Evolutionary conservation across 2,888 invertebrate genomes (phyloP).

Genomic region (Caenorhabditis sp.): DNA sequence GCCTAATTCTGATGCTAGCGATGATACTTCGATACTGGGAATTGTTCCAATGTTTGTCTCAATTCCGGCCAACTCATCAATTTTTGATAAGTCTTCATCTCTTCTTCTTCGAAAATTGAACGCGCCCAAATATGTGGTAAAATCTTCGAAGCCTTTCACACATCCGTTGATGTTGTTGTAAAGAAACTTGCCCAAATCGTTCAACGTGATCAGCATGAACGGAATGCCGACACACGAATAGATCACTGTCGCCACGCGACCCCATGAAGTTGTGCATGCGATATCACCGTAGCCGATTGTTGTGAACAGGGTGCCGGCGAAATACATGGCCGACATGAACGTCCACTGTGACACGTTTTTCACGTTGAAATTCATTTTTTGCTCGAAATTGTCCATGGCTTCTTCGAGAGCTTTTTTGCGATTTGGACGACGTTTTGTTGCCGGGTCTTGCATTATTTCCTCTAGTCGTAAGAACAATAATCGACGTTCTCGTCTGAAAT

Average conservation of each 20-base stretch:
- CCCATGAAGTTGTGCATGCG: slow-evolving; percentile 86
- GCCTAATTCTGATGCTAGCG: slow-evolving; percentile 50
- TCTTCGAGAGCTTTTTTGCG: slow-evolving; percentile 54
- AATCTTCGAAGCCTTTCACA: slow-evolving; percentile 43
- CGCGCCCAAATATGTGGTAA: slow-evolving; percentile 41
- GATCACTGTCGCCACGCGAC: slow-evolving; percentile 85
- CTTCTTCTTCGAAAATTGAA: slow-evolving; percentile 23
- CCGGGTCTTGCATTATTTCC: slow-evolving; percentile 57
- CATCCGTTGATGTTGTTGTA: slow-evolving; percentile 66
- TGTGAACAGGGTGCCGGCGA: slow-evolving; percentile 68
- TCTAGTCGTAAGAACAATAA: slow-evolving; percentile 60
- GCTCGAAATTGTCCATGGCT: slow-evolving; percentile 65
- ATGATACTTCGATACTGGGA: slow-evolving; percentile 31
- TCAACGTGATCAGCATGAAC: slow-evolving; percentile 88
- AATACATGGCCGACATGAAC: slow-evolving; percentile 67
- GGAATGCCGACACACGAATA: slow-evolving; percentile 90
- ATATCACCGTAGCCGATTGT: slow-evolving; percentile 84
- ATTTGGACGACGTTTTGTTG: slow-evolving; percentile 11
- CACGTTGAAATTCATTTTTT: slow-evolving; percentile 50
- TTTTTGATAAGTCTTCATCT: slow-evolving; percentile 12
- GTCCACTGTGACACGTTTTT: slow-evolving; percentile 56
- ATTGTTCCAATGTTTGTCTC: slow-evolving; percentile 1
- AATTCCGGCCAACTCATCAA: slow-evolving; percentile 28
- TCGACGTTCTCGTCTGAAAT: slow-evolving; percentile 49
- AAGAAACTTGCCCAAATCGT: slow-evolving; percentile 82